These are phyloP conservation scores for Poecilus cupreus DNA, from an alignment of 2,888 invertebrate species.

Conservation along the genomic window DNA sequence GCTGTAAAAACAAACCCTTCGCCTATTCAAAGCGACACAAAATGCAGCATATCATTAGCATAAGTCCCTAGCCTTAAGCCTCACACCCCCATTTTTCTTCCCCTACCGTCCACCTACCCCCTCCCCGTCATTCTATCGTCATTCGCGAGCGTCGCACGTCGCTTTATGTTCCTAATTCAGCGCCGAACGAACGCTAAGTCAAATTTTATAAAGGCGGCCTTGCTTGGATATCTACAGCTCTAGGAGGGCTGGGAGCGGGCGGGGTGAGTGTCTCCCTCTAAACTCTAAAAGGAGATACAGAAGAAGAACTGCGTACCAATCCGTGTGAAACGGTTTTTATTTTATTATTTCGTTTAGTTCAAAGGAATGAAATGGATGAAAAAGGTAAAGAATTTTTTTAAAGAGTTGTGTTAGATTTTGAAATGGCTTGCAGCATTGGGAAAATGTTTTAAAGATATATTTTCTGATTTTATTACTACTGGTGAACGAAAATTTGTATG, in stretches of 20 bases:
- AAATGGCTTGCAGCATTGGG: neutral
- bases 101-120: neutral
- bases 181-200: constrained; percentile 52
- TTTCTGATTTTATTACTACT: too few species aligned
- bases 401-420: constrained; percentile 32
- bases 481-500: too few species aligned
- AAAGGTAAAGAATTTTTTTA: constrained; percentile 38
- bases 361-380: constrained; percentile 38
- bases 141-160: constrained; percentile 22
- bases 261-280: neutral
- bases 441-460: neutral
- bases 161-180: constrained; percentile 53
- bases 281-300: neutral
- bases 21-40: neutral
- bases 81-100: neutral
- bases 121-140: neutral
- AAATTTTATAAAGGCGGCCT: constrained; percentile 54
- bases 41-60: constrained; percentile 45
- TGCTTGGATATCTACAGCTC: constrained; percentile 5
- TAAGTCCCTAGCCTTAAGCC: constrained; percentile 38
- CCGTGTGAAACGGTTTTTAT: constrained; percentile 49
- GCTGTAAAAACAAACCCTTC: neutral
- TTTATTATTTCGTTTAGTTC: constrained; percentile 47
- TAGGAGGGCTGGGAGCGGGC: neutral
- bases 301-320: constrained; percentile 32